Evolutionary conservation across 2,888 invertebrate genomes (phyloP), one percentile per base, ranked within the genome.

Genomic region (Glaucopsyche alexis): DNA sequence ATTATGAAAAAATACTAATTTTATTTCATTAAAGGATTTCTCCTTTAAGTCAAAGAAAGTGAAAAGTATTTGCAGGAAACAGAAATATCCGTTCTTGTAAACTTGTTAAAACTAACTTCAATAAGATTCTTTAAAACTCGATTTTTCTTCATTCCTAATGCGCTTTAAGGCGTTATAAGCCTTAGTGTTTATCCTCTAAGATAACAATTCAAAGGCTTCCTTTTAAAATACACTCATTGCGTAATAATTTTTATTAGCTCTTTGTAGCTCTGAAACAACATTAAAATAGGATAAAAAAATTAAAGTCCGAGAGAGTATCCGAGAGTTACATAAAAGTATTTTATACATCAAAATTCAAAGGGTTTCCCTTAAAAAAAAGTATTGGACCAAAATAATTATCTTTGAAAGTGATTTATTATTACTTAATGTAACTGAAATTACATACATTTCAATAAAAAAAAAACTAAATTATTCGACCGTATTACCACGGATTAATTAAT

Each of bases 21-120:
- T 38, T 8, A 70, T 29, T 29, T 50, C 11, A 14, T 47, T 14
- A 13, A 16, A 70, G 4, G 0, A 19, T 8, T 19, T 19, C 52
- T 29, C 69, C 16, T 69, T 67, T 19, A 19, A 66, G 69, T 14
- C 14, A 73, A 52, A 71, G 71, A 42, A 71, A 60, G 71, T 64
- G 47, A 65, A 65, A 49, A 38, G 45, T 19, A 74, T 65, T 42
- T 73, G 47, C 40, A 42, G 67, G 71, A 52, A 67, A 60, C 29
- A 47, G 19, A 67, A 71, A 69, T 55, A 42, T 45, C 47, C 40
- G 64, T 64, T 29, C 50, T 72, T 67, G 55, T 45, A 42, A 74
- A 74, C 66, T 74, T 71, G 73, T 74, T 73, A 40, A 60, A 73
- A 73, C 71, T 55, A 64, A 72, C 72, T 74, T 70, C 50, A 45